Conservation (phyloP, 37 sponge, comb jelly and placozoan genomes). For the Corticium candelabrum region DNA sequence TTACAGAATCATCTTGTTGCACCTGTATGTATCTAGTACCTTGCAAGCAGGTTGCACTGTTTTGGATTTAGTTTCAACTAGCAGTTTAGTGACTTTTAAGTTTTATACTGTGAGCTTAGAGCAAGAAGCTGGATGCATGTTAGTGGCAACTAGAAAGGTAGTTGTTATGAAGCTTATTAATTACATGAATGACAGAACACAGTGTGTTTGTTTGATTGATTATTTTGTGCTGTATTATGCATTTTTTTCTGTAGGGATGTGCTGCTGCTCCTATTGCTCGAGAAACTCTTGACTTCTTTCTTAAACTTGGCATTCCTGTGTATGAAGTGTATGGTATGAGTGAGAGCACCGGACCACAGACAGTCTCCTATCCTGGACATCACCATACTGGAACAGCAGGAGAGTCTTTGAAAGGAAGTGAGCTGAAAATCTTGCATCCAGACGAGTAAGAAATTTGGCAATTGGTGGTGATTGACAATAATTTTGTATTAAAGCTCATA, state of each 20-base stretch:
- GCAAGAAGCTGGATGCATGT: conserved; percentile 11
- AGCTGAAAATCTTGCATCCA: conserved; percentile 76
- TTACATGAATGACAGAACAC: no score
- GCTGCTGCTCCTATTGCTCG: conserved; percentile 82
- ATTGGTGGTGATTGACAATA: neutral
- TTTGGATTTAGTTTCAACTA: no score
- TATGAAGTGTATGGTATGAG: conserved; percentile 88
- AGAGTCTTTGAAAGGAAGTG: conserved; percentile 60
- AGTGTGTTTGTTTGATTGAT: neutral
- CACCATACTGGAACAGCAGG: conserved; percentile 60
- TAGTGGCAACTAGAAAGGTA: neutral
- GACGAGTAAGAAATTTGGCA: conserved; percentile 24
- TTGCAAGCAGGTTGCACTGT: no score
- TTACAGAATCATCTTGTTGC: no score
- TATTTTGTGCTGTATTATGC: neutral
- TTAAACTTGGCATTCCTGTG: conserved; percentile 67
- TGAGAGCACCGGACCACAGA: conserved; percentile 84
- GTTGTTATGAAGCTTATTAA: no score
- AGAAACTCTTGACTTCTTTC: conserved; percentile 75
- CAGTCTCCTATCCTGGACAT: conserved; percentile 50
- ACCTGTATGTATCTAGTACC: no score
- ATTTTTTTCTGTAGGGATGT: no score
- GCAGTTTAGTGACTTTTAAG: no score
- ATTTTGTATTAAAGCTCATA: no score
- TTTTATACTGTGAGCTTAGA: no score